These are phyloP conservation scores for Hipposideros larvatus DNA, from an alignment of 2,797 vertebrate genomes.

Conservation along the genomic window DNA sequence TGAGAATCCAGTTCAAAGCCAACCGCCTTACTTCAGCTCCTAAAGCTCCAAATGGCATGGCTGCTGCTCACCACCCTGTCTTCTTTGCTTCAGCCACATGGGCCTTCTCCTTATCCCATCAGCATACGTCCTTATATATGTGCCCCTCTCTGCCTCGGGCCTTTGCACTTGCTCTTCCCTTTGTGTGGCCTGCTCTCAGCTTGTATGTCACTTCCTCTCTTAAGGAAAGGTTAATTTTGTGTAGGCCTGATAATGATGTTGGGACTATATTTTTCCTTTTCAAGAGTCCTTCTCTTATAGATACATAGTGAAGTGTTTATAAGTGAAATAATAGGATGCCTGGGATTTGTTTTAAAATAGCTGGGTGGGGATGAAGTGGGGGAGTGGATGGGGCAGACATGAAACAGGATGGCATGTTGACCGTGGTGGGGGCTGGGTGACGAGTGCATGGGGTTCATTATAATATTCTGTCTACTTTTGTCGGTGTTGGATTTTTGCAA, in stretches of 20 bases:
- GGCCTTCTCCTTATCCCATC: background rate
- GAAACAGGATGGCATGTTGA: background rate
- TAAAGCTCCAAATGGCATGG: background rate
- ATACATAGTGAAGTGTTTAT: background rate
- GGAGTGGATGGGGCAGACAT: no score
- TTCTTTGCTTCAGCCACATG: background rate
- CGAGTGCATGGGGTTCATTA: background rate
- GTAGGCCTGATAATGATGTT: background rate
- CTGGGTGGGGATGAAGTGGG: background rate
- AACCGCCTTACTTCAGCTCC: background rate
- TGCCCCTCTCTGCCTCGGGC: background rate
- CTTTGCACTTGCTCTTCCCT: background rate
- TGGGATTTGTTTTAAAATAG: background rate
- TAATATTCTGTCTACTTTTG: background rate
- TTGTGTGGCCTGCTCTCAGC: background rate
- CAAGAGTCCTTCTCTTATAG: background rate
- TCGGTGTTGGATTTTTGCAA: background rate
- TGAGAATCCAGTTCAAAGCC: background rate
- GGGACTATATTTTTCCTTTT: background rate
- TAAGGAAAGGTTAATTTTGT: background rate
- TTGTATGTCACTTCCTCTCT: background rate
- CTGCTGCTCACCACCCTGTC: background rate
- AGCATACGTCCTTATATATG: no score
- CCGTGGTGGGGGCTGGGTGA: background rate
- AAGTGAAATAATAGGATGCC: background rate